Conservation (phyloP, 2,888 invertebrate genomes). For the Cantharis rufa region DNA sequence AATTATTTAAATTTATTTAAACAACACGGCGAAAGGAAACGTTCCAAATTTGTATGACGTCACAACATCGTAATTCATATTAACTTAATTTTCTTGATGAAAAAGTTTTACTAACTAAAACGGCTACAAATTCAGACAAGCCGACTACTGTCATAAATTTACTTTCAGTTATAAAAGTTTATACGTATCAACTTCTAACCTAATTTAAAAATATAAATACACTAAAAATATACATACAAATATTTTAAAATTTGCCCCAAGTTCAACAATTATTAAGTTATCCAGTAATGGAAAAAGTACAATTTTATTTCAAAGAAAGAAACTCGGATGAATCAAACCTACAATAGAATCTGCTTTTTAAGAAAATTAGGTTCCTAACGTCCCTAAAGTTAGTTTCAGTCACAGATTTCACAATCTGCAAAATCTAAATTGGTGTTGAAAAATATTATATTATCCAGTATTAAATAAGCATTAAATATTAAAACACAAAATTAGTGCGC, state of each 20-base stretch:
- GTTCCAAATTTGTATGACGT: constrained; percentile 1
- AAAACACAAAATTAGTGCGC: background rate
- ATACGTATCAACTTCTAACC: background rate
- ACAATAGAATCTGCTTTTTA: background rate
- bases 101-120: constrained; percentile 3
- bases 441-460: background rate
- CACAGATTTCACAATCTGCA: too few relatives aligned
- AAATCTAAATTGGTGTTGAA: background rate
- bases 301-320: background rate
- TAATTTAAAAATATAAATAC: background rate
- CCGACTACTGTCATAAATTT: constrained; percentile 1
- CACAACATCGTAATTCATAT: background rate
- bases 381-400: too few relatives aligned
- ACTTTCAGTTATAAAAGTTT: background rate
- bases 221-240: background rate
- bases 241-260: background rate
- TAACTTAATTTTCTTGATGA: constrained; percentile 3
- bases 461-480: background rate
- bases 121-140: background rate
- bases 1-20: background rate
- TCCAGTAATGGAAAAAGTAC: background rate
- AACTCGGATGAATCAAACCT: background rate
- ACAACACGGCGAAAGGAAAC: background rate
- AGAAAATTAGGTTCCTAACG: background rate
- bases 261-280: background rate